Evolutionary conservation across 2,797 vertebrate species (phyloP).

Genomic region (Allobates femoralis): DNA sequence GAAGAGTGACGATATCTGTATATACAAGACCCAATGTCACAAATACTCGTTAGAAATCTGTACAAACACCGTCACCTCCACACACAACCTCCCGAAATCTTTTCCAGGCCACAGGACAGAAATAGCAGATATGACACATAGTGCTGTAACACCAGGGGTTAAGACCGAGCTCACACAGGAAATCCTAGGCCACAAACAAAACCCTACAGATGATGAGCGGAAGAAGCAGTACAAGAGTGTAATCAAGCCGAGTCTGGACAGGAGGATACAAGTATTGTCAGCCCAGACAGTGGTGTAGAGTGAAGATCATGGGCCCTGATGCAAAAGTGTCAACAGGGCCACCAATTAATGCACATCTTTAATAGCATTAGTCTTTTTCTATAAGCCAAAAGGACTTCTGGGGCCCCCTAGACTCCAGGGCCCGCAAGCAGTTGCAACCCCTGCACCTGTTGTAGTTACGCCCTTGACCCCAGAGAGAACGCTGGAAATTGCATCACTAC

Average conservation of each 20-base stretch:
- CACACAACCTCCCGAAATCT: background rate
- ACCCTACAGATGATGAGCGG: background rate
- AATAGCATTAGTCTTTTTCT: too few species aligned
- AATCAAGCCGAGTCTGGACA: background rate
- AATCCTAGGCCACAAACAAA: constrained; percentile 19
- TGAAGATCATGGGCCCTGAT: too few species aligned
- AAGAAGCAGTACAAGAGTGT: constrained; percentile 1
- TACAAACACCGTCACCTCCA: background rate
- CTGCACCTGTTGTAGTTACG: too few species aligned
- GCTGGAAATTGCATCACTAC: too few species aligned
- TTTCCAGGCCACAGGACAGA: background rate
- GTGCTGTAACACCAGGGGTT: constrained; percentile 3
- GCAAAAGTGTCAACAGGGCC: too few species aligned
- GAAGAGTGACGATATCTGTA: background rate
- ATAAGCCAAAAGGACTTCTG: too few species aligned
- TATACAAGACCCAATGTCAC: background rate
- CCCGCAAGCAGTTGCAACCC: too few species aligned
- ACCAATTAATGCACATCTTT: too few species aligned
- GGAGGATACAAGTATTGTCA: background rate
- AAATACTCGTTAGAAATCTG: too few species aligned
- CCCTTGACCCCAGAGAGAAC: too few species aligned
- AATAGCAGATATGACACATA: background rate
- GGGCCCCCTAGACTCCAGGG: too few species aligned
- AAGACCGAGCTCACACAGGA: constrained; percentile 36
- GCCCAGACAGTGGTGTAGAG: background rate